Conservation (phyloP, 2,888 invertebrate genomes). For the Diaphora mendica region DNA sequence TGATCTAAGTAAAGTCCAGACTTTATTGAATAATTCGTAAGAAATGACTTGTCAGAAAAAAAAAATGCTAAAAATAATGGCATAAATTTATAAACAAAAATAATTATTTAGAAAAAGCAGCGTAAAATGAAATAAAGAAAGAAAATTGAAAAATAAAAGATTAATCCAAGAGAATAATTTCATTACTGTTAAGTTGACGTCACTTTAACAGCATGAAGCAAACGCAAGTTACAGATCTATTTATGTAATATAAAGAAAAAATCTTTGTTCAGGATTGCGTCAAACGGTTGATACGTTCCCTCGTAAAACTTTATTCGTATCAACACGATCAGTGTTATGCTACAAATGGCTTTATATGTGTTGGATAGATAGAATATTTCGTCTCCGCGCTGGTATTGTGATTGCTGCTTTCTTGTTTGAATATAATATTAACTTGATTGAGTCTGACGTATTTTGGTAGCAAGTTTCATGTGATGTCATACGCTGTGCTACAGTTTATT, state of each 20-base stretch:
- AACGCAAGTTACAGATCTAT: conserved; percentile 4
- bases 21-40: not conserved
- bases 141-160: not conserved
- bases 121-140: not conserved
- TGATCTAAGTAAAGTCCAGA: too few relatives aligned
- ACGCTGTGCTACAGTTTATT: not conserved
- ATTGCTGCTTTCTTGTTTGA: conserved; percentile 32
- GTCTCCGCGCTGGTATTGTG: conserved; percentile 10
- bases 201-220: not conserved
- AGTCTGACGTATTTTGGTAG: not conserved
- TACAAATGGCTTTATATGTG: conserved; percentile 30
- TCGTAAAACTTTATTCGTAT: conserved; percentile 47
- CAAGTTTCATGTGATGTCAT: not conserved
- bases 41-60: not conserved
- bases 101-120: not conserved
- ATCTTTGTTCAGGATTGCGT: conserved; percentile 19
- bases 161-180: not conserved
- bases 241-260: conserved; percentile 18
- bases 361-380: conserved; percentile 25
- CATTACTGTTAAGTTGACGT: not conserved
- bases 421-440: conserved; percentile 6
- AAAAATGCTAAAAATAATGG: not conserved
- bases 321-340: conserved; percentile 38
- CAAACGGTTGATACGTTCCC: conserved; percentile 28
- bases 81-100: not conserved